Evolutionary conservation across 2,888 invertebrate genomes (phyloP), one percentile per base, ranked within the genome.

Genomic region (Ophion ellenae): DNA sequence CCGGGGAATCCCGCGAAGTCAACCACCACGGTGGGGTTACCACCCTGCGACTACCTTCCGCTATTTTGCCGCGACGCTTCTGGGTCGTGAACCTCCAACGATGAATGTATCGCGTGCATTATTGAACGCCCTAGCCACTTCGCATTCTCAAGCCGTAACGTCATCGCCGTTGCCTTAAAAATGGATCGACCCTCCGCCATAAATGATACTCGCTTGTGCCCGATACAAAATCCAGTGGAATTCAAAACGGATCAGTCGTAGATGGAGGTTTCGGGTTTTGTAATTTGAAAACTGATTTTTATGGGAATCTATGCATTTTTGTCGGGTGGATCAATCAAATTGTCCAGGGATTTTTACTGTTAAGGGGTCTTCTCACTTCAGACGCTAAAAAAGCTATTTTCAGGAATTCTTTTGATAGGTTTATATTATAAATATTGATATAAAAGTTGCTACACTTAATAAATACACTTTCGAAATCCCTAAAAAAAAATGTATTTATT

Each of bases 1-100:
- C 87, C 77, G 84, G 91, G 92, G 90, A 92, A 90, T 92, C 90
- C 91, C 92, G 87, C 89, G 88, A 86, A 76, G 84, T 87, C 87
- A 86, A 83, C 84, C 70, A 53, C 69, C 69, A 53, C 64, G 1
- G 24, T 75, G 45, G 67, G 10, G 64, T 45, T 63, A 66, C 57
- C 45, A 17, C 40, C 45, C 24, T 59, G 57, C 36, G 36, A 69
- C 45, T 45, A 69, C 70, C 78, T 85, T 78, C 36, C 17, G 66
- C 61, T 73, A 64, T 73, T 64, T 79, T 59, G 32, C 75, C 53
- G 28, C 45, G 45, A 32, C 20, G 28, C 14, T 64, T 40, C 47
- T 84, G 14, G 84, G 76, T 84, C 57, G 77, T 57, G 67, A 64
- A 75, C 74, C 71, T 82, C 70, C 59, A 20, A 40, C 75, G 75